Evolutionary conservation across 2,797 vertebrate genomes (phyloP), one percentile per base, ranked within the genome.

Genomic region (Setipinna tenuifilis): DNA sequence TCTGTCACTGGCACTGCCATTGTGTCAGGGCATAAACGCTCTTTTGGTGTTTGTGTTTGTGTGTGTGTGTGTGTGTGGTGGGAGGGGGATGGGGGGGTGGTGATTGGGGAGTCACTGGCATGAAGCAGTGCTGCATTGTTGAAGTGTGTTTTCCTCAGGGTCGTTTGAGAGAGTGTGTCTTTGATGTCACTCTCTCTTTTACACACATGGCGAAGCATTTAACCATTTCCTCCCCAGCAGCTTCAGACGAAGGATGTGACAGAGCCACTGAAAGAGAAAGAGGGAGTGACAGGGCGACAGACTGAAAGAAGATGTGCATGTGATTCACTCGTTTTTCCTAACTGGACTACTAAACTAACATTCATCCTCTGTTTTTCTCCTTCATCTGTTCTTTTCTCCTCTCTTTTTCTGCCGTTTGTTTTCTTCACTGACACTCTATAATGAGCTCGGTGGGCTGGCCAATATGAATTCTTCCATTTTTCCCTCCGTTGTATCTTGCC

Each of bases 211-310:
- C 50, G 68, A 75, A 75, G 68, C 68, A 5, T 19, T 75, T 75
- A 75, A 75, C 68, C 68, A 14, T 75, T 75, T 75, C 28, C 68
- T 75, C 16, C 68, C 68, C 14, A 16, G 28, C 68, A 75, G 68
- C 12, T 10, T 1, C 12, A 75, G 14, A 17, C 21, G 23, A 68
- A 28, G 1, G 62, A 54, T 9, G 50, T 54, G 50, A 54, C 50
- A 9, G 50, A 54, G 50, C 50, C 3, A 9, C 50, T 54, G 50
- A 54, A 2, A 54, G 2, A 54, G 50, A 54, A 54, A 54, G 50
- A 54, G 50, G 9, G 7, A 54, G 9, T 10, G 7, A 54, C 50
- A 54, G 50, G 50, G 50, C 7, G 14, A 54, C 50, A 54, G 50
- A 54, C 50, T 9, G 1, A 1, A 54, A 54, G 50, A 7, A 54